Conservation (phyloP, 2,888 invertebrate genomes). For the Dilophus febrilis region DNA sequence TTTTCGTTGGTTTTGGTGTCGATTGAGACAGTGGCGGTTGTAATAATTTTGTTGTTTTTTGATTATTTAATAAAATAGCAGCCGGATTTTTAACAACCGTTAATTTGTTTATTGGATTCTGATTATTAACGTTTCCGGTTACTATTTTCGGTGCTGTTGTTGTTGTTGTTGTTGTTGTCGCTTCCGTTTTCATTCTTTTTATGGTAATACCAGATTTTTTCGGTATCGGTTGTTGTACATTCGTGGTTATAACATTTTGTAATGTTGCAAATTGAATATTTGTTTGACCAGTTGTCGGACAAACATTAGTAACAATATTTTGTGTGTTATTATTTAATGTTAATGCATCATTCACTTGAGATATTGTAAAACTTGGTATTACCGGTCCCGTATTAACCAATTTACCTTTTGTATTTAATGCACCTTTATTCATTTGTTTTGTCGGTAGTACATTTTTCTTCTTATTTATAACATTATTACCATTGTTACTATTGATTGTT, state of each 20-base stretch:
- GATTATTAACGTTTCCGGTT: conserved; percentile 17
- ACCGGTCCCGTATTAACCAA: no score
- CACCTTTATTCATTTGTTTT: not conserved
- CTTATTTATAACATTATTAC: not conserved
- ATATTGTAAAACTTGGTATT: no score
- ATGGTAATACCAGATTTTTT: conserved; percentile 15
- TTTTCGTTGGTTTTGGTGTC: conserved; percentile 1
- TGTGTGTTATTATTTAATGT: no score
- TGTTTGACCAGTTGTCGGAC: no score
- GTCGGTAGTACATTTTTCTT: not conserved
- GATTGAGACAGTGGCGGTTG: no score
- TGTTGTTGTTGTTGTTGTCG: conserved; percentile 19
- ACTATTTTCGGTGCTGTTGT: conserved; percentile 18
- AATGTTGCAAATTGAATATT: conserved; percentile 16
- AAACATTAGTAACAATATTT: no score
- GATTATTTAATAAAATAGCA: conserved; percentile 7
- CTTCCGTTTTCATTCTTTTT: conserved; percentile 20
- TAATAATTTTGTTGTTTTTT: no score
- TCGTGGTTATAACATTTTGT: conserved; percentile 6
- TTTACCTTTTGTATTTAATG: no score
- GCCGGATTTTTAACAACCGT: conserved; percentile 22
- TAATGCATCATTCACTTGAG: no score
- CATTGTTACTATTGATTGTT: not conserved
- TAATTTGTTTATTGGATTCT: conserved; percentile 17
- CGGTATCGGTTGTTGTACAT: conserved; percentile 11